Evolutionary conservation across 2,888 invertebrate species (phyloP).

Genomic region (Lasioglossum calceatum): DNA sequence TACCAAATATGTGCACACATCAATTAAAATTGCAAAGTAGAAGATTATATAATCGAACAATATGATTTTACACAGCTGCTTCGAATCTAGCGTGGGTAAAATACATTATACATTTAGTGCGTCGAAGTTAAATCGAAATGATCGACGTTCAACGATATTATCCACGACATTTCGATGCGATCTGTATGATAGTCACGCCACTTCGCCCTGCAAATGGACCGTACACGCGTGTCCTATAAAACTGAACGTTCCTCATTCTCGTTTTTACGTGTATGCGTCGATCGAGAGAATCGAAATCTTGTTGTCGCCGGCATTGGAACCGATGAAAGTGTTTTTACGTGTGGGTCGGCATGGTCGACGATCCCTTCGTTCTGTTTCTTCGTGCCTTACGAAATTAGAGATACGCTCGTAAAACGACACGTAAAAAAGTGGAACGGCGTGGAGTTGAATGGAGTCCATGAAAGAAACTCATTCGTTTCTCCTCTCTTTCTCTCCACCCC

Average conservation of each 20-base stretch:
- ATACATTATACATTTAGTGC: neutral
- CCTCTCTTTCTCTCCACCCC: too few species aligned
- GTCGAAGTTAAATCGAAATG: neutral
- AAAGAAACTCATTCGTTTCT: conserved; percentile 13
- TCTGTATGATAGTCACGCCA: neutral
- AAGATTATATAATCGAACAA: too few species aligned
- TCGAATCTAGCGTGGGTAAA: too few species aligned
- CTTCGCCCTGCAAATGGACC: neutral
- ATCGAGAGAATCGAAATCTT: conserved; percentile 15
- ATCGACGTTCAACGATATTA: neutral
- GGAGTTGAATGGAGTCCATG: neutral
- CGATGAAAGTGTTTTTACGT: conserved; percentile 11
- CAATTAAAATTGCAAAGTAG: too few species aligned
- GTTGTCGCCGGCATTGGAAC: neutral
- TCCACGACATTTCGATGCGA: neutral
- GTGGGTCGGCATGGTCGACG: neutral
- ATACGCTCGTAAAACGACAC: conserved; percentile 8
- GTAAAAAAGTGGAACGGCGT: neutral
- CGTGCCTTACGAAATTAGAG: conserved; percentile 16
- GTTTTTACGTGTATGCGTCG: neutral
- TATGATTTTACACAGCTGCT: too few species aligned
- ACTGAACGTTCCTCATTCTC: neutral
- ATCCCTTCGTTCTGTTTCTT: neutral
- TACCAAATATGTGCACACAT: too few species aligned
- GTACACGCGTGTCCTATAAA: neutral